Conservation (phyloP, 2,888 invertebrate genomes). For the Drosophila sordidapex region DNA sequence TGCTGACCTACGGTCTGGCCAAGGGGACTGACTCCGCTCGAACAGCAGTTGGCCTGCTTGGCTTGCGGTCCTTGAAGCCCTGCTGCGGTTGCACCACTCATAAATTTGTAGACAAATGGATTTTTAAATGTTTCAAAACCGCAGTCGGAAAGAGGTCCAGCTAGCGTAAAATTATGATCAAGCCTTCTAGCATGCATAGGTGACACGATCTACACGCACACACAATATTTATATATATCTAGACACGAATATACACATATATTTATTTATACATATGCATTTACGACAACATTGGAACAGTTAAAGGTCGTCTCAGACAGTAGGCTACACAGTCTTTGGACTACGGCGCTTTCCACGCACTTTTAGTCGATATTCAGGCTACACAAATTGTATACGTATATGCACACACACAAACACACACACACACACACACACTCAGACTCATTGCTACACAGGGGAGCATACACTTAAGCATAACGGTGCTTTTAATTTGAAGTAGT, state of each 20-base stretch:
- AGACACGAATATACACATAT: neutral
- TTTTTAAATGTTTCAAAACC: conserved; percentile 69
- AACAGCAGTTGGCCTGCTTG: conserved; percentile 46
- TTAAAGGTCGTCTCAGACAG: neutral
- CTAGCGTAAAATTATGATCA: conserved; percentile 55
- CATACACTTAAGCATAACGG: conserved; percentile 62
- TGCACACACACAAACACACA: neutral
- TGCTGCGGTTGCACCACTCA: conserved; percentile 36
- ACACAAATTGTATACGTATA: neutral
- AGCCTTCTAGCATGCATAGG: conserved; percentile 47
- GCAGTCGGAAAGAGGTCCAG: conserved; percentile 39
- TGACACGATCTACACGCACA: conserved; percentile 12
- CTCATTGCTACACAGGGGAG: neutral
- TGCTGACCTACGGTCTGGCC: conserved; percentile 13
- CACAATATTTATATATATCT: neutral
- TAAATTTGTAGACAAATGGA: conserved; percentile 53
- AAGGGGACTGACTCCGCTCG: conserved; percentile 22
- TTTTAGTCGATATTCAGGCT: conserved; percentile 8
- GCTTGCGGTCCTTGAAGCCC: conserved; percentile 30
- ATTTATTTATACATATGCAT: neutral
- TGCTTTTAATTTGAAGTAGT: conserved; percentile 69
- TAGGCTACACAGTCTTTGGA: neutral
- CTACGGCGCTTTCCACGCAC: neutral
- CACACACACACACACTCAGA: neutral
- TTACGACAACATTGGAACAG: neutral